phyloP scores from a whole-genome alignment of 2,888 invertebrate genomes.

The Rosalia funebris region DNA sequence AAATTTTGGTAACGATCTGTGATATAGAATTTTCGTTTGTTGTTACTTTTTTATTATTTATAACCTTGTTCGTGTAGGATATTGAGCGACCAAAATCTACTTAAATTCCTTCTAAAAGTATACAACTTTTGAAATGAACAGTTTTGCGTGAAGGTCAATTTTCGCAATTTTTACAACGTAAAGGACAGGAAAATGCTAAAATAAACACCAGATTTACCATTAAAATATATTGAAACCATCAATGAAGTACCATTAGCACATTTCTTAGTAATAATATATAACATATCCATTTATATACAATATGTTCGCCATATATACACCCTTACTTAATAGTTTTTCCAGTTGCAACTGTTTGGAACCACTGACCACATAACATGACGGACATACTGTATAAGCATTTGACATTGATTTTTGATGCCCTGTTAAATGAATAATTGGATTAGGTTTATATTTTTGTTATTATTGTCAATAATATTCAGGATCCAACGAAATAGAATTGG shows the following conservation, averaged over 20 bases:
- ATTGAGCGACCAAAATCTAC: no score
- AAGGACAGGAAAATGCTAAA: no score
- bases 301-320: neutral
- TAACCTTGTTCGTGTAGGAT: no score
- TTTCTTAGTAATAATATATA: neutral
- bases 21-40: no score
- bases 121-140: no score
- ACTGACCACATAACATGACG: neutral
- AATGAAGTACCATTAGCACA: neutral
- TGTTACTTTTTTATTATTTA: no score
- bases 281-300: neutral
- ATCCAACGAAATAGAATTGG: neutral
- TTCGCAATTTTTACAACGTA: no score
- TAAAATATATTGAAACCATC: conserved; percentile 52
- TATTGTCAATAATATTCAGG: conserved; percentile 5
- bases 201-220: conserved; percentile 47
- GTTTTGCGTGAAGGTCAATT: no score
- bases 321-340: neutral
- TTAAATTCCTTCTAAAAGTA: no score
- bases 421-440: neutral
- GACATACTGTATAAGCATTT: neutral
- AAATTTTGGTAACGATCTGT: no score
- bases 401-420: neutral
- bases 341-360: no score
- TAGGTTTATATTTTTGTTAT: neutral